Conservation (phyloP, 2,888 invertebrate genomes). For the Spodoptera exigua region DNA sequence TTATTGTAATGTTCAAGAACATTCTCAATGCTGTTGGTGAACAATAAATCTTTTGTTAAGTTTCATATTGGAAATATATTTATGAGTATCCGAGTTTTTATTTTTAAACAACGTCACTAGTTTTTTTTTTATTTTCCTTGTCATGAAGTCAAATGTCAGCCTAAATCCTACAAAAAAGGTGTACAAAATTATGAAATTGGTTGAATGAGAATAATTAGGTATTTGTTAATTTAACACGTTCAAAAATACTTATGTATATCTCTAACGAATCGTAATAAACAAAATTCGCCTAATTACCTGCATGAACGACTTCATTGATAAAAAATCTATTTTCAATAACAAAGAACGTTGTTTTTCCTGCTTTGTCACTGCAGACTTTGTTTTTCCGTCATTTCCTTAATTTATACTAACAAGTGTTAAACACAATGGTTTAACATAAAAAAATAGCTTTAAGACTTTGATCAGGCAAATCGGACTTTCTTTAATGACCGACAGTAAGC, state of each 20-base stretch:
- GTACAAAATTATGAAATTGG: no score
- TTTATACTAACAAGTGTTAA: conserved; percentile 29
- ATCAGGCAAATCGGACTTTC: conserved; percentile 47
- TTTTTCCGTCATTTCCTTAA: conserved; percentile 50
- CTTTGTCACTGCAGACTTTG: conserved; percentile 38
- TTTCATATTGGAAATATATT: background rate
- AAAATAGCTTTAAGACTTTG: conserved; percentile 11
- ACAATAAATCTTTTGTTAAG: conserved; percentile 4
- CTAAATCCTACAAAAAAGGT: background rate
- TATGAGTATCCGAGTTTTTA: no score
- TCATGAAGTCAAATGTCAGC: background rate
- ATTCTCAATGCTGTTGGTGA: conserved; percentile 9
- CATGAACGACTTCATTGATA: conserved; percentile 21
- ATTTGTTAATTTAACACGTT: background rate
- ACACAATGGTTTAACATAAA: conserved; percentile 13
- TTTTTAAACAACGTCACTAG: no score
- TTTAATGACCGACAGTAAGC: conserved; percentile 32
- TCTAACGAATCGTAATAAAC: background rate
- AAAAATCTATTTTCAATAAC: conserved; percentile 39
- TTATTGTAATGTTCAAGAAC: conserved; percentile 26
- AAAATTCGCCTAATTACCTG: conserved; percentile 16
- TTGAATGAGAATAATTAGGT: background rate
- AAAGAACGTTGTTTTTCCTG: conserved; percentile 49
- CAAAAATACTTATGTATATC: no score
- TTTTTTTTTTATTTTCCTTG: no score